A percentile compares a stretch with the other conserved stretches of the same genome.
Conservation (phyloP, 2,797 vertebrate genomes). For the Miopithecus talapoin region DNA sequence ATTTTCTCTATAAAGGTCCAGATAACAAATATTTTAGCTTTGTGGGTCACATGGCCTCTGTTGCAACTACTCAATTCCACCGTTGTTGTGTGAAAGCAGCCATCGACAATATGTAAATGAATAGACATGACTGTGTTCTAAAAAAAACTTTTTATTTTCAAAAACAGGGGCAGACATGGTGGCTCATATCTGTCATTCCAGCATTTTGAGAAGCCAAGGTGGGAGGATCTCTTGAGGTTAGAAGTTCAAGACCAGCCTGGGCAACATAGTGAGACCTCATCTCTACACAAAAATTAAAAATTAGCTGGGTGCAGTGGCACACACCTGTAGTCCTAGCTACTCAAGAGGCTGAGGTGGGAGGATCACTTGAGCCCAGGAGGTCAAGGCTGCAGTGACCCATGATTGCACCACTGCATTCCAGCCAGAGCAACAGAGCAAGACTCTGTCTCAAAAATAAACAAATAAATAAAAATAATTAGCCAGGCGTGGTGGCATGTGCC, state of each 20-base stretch:
- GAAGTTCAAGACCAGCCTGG: neutral
- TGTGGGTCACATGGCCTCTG: neutral
- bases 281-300: neutral
- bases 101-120: neutral
- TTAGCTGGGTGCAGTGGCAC: neutral
- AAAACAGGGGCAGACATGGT: neutral
- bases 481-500: too few species aligned
- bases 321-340: neutral
- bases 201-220: neutral
- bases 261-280: neutral
- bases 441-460: neutral
- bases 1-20: neutral
- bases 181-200: neutral
- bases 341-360: neutral
- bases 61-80: neutral
- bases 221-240: neutral
- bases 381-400: neutral
- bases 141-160: constrained; percentile 31
- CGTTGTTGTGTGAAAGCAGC: neutral
- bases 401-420: neutral
- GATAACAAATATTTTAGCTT: neutral
- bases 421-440: neutral
- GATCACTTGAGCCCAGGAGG: neutral
- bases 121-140: neutral
- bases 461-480: neutral